Evolutionary conservation across 2,888 invertebrate species (phyloP).

Genomic region (Sabatieria punctata): DNA sequence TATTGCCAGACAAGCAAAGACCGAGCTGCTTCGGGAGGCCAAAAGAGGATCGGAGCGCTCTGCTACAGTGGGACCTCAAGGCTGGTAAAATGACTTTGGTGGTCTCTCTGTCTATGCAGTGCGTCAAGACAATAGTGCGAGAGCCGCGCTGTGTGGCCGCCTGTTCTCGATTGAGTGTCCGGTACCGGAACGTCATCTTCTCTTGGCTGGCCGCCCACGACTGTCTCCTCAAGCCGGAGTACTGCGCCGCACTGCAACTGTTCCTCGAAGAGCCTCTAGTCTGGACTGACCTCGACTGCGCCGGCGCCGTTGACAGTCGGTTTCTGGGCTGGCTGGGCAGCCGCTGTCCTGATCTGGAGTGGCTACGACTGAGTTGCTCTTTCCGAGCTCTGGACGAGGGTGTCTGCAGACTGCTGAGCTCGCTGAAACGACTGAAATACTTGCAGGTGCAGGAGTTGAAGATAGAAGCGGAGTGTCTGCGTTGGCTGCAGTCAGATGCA

Average conservation of each 20-base stretch:
- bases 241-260: not conserved
- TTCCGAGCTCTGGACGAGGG: not conserved
- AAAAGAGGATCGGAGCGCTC: slow-evolving; percentile 45
- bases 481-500: not conserved
- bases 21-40: slow-evolving; percentile 46
- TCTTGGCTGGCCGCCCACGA: not conserved
- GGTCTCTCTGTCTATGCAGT: slow-evolving; percentile 13
- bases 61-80: slow-evolving; percentile 44
- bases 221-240: not conserved
- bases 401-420: not conserved
- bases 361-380: not conserved
- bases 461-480: not conserved
- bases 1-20: slow-evolving; percentile 39
- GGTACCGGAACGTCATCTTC: not conserved
- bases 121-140: not conserved
- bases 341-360: not conserved
- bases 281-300: slow-evolving; percentile 19
- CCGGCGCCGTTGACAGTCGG: not conserved
- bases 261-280: not conserved
- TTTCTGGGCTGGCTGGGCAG: too few species aligned
- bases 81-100: slow-evolving; percentile 46
- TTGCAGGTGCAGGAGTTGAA: not conserved
- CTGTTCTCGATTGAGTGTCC: not conserved
- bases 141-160: not conserved
- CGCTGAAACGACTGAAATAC: not conserved